Base-by-base conservation (phyloP, 2,113 vertebrate species). In the Heterotis niloticus region DNA sequence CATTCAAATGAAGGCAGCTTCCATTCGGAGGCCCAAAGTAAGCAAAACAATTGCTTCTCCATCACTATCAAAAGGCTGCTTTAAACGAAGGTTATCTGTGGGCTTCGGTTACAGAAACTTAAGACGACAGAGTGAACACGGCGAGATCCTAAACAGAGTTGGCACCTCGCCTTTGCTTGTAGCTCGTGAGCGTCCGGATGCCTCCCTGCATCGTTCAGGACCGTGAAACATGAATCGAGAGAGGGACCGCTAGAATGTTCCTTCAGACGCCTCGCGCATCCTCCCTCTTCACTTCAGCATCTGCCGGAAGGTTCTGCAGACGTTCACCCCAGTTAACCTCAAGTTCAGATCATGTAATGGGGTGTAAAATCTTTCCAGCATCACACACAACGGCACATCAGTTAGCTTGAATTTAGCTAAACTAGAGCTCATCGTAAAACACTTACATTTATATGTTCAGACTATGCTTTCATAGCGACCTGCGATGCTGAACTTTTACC, bases 1-100 rank as follows among this genome's bases (percentile, higher is more conserved):
- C 80, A 87, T 84, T 83, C 86, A 82, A 84, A 84, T 72, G 73
- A 80, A 76, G 73, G 57, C 69, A 66, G 81, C 65, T 85, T 81
- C 57, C 64, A 82, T 78, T 26, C 75, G 78, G 79, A 83, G 79
- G 78, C 77, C 77, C 67, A 67, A 29, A 78, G 76, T 73, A 78
- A 62, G 76, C 66, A 78, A 80, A 12, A 44, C 23, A 76, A 59
- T 70, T 11, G 29, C 54, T 57, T 16, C 44, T 68, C 69, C 26
- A 65, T 16, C 0, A 17, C 59, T 73, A 60, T 20, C 64, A 76
- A 62, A n/a, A 62, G 62, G 34, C 64, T 3, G 59, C 16, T 76
- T 56, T 13, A 52, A 34, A 5, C n/a, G 34, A 77, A 67, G 28
- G 56, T 17, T 26, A 72, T 71, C 54, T 64, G 54, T 5, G 20